Percentiles rank a stretch among this genome's conserved stretches.
Evolutionary conservation across 1,140 invertebrate genomes (phyloP).

Genomic region (Lamellibrachia luymesi): DNA sequence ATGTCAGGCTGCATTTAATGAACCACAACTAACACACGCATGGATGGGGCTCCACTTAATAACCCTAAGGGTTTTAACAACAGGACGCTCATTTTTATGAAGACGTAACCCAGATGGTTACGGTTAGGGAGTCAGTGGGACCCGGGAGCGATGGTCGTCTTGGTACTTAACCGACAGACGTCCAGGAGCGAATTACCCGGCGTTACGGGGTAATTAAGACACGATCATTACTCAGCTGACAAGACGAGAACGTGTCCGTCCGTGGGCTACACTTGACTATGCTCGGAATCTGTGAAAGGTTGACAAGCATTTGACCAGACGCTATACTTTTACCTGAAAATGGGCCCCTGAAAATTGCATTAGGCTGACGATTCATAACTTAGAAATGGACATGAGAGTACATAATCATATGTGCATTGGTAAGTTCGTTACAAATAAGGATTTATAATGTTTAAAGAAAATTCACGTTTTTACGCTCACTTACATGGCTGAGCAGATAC

Average conservation of each 20-base stretch:
- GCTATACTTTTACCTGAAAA: background rate
- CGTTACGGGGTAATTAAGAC: background rate
- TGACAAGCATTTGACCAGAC: too few species aligned
- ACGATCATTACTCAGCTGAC: background rate
- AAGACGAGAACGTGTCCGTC: background rate
- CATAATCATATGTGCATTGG: background rate
- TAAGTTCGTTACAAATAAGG: background rate
- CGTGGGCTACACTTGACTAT: background rate
- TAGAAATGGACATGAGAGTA: background rate
- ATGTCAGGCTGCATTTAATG: background rate
- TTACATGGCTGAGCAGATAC: constrained; percentile 19
- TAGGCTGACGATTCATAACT: background rate
- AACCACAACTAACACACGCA: background rate
- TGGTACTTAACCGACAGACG: background rate
- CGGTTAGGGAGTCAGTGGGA: background rate
- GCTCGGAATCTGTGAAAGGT: background rate
- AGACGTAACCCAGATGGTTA: background rate
- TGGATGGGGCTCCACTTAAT: background rate
- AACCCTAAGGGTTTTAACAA: background rate
- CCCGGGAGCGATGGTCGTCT: background rate
- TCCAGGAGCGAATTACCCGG: background rate
- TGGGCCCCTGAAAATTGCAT: background rate
- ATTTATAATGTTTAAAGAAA: background rate
- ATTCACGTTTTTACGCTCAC: background rate
- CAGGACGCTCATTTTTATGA: background rate